Evolutionary conservation across 2,797 vertebrate genomes (phyloP).

Genomic region (Pyrocephalus nanus): DNA sequence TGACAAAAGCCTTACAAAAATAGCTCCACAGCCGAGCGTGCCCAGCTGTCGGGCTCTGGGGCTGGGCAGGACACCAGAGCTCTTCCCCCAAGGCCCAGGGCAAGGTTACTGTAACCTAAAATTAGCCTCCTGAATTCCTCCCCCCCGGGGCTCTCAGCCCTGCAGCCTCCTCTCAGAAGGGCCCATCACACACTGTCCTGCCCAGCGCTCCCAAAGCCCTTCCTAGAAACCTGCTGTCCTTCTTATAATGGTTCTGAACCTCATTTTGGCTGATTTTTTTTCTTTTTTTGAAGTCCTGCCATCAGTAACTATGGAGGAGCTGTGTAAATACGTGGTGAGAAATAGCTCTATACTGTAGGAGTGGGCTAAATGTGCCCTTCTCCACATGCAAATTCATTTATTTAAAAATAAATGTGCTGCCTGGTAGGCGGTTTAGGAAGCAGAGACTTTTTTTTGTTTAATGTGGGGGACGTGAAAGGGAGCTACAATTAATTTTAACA

Average conservation of each 20-base stretch:
- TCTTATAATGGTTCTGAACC: neutral
- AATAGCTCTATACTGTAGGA: neutral
- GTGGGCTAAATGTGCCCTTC: neutral
- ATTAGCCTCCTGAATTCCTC: neutral
- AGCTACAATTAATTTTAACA: neutral
- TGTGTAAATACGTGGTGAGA: neutral
- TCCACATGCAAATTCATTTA: neutral
- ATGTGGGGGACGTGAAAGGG: neutral
- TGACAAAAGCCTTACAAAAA: constrained; percentile 27
- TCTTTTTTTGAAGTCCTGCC: neutral
- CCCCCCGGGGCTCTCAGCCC: neutral
- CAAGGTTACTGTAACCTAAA: neutral
- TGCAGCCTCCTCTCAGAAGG: neutral
- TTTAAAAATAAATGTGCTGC: neutral
- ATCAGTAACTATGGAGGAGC: neutral
- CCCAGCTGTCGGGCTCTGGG: constrained; percentile 4
- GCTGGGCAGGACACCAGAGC: neutral
- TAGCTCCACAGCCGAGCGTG: neutral
- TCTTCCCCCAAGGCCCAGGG: neutral
- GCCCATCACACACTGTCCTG: neutral
- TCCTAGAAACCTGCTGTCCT: neutral
- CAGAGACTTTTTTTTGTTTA: neutral
- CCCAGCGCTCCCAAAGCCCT: neutral
- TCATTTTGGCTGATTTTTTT: neutral
- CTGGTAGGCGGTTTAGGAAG: neutral